Percentiles rank a stretch among this genome's conserved stretches.
These are phyloP conservation scores for Cremastinae sp. DNA, from an alignment of 2,888 invertebrate genomes.

Conservation along the genomic window DNA sequence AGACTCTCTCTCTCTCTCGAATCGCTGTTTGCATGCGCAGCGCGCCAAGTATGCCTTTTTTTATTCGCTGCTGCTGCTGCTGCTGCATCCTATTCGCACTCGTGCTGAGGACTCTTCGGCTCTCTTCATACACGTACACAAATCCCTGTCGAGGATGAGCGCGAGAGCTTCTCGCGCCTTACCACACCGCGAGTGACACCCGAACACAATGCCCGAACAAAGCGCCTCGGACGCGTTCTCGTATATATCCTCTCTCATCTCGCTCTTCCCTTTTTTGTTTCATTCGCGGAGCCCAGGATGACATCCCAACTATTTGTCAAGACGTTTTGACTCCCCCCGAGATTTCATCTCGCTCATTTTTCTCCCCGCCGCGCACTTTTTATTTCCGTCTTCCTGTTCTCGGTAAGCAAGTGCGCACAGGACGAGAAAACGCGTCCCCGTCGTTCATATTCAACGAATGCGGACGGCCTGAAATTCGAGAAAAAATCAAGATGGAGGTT, in stretches of 20 bases:
- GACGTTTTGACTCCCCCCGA: constrained; percentile 75
- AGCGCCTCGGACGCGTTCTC: constrained; percentile 68
- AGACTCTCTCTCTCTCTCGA: constrained; percentile 14
- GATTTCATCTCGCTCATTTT: constrained; percentile 79
- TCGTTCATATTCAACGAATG: background rate
- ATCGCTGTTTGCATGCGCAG: constrained; percentile 26
- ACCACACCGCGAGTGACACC: constrained; percentile 79
- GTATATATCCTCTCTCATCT: constrained; percentile 14
- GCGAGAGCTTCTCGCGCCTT: constrained; percentile 60
- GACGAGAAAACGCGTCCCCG: background rate
- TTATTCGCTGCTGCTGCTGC: constrained; percentile 29
- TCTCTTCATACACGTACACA: constrained; percentile 62
- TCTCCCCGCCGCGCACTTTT: constrained; percentile 63
- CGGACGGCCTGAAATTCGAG: too few species aligned
- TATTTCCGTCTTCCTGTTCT: constrained; percentile 7
- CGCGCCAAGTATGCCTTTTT: constrained; percentile 9
- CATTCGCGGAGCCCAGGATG: constrained; percentile 75
- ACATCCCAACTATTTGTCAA: constrained; percentile 78
- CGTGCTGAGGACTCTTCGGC: constrained; percentile 25
- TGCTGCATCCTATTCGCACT: constrained; percentile 33
- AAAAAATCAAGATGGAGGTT: too few species aligned
- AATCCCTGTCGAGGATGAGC: background rate
- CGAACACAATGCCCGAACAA: constrained; percentile 78
- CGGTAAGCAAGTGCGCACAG: constrained; percentile 26
- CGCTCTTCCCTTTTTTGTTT: constrained; percentile 73